Conservation (phyloP, 2,888 invertebrate species). For the Hirtodrosophila cameraria region DNA sequence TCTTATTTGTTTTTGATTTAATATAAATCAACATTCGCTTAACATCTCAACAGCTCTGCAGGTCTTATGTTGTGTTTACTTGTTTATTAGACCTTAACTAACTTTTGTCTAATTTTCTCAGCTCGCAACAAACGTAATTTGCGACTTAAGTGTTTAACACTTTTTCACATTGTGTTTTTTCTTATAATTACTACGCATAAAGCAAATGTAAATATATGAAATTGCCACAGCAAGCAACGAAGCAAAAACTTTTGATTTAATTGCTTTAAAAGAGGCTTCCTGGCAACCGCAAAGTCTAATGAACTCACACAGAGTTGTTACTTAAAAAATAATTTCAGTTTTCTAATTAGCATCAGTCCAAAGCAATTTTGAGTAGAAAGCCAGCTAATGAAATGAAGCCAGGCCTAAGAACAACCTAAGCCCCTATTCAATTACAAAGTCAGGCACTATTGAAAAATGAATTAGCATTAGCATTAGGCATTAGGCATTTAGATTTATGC, state of each 20-base stretch:
- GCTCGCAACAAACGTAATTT: slow-evolving; percentile 16
- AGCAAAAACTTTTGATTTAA: slow-evolving; percentile 9
- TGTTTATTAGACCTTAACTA: slow-evolving; percentile 8
- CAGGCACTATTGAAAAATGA: slow-evolving; percentile 50
- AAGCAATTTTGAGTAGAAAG: slow-evolving; percentile 7
- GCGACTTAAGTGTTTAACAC: slow-evolving; percentile 41
- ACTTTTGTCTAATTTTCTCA: slow-evolving; percentile 14
- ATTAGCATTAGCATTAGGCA: slow-evolving; percentile 57
- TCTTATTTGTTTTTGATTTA: too few relatives aligned
- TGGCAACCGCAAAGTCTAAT: background rate
- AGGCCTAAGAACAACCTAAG: slow-evolving; percentile 9
- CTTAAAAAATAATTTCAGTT: background rate
- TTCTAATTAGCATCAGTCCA: slow-evolving; percentile 26
- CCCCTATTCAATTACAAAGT: slow-evolving; percentile 54
- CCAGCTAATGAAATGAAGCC: slow-evolving; percentile 27
- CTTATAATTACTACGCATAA: slow-evolving; percentile 7
- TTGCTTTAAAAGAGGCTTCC: slow-evolving; percentile 1
- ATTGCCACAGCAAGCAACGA: slow-evolving; percentile 6
- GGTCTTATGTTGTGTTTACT: slow-evolving; percentile 6
- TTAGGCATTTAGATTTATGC: slow-evolving; percentile 63
- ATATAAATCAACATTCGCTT: too few relatives aligned
- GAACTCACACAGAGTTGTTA: background rate
- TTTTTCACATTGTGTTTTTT: slow-evolving; percentile 20
- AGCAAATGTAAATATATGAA: background rate
- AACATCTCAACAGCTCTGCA: slow-evolving; percentile 4